Evolutionary conservation across 2,797 vertebrate genomes (phyloP).

Genomic region (Chrosomus eos): DNA sequence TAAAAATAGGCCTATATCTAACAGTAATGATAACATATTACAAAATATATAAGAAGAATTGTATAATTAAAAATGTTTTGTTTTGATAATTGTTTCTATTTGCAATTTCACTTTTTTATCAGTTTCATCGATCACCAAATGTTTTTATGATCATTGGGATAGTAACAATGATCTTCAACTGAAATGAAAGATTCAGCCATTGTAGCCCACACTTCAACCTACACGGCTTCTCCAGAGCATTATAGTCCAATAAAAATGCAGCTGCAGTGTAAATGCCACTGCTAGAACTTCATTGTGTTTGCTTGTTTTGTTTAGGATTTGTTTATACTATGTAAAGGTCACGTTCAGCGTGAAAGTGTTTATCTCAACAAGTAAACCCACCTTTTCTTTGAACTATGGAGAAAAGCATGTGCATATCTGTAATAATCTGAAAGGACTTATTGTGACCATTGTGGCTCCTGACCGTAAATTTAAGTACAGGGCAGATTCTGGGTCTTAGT

Average conservation of each 20-base stretch:
- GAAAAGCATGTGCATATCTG: neutral
- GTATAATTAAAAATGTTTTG: neutral
- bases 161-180: neutral
- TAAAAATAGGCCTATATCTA: no score
- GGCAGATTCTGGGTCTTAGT: no score
- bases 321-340: slow-evolving; percentile 24
- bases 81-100: neutral
- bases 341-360: neutral
- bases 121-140: neutral
- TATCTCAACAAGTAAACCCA: neutral
- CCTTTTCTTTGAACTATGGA: neutral
- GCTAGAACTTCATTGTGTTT: neutral
- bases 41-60: neutral
- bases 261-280: neutral
- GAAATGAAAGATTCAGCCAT: neutral
- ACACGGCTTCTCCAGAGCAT: neutral
- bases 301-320: slow-evolving; percentile 1
- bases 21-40: neutral
- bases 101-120: neutral
- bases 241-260: neutral
- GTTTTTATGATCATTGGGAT: neutral
- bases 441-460: no score
- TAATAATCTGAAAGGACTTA: no score
- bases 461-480: no score
- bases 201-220: slow-evolving; percentile 19